Base-by-base conservation (phyloP, 2,113 vertebrate genomes). In the Callorhinus ursinus region DNA sequence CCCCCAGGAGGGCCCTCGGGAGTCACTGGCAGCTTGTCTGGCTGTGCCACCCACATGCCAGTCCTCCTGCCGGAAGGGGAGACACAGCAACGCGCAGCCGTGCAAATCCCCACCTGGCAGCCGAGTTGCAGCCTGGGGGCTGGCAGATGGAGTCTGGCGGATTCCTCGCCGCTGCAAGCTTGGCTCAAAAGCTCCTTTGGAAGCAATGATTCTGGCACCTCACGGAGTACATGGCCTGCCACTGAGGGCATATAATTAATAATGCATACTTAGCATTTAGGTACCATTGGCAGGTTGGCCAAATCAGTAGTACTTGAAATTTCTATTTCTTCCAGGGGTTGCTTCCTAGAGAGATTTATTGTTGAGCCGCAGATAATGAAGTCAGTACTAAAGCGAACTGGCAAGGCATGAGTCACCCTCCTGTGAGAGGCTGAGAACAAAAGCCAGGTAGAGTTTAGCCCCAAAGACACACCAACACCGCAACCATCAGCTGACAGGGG, bases 401-500 rank as follows among this genome's bases (percentile, higher is more conserved):
- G 33, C 72, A 59, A 82, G 67, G 88, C 46, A 2, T 7, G 46
- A 55, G n/a, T 96, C 7, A 72, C 33, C 36, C 74, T 86, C n/a
- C 26, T 33, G 14, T 24, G 22, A 24, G 31, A 16, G 69, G 12
- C 7, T 22, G 7, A 81, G n/a, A 90, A 13, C 26, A 93, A 93
- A 84, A 16, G 10, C 36, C 33, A 59, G 71, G 28, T 22, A 39
- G 65, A 77, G 67, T 26, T 67, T 6, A 61, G 33, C 12, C 36
- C n/a, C n/a, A 33, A 28, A 61, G 33, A 69, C 22, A n/a, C 53
- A 89, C 19, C 57, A 1, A 4, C 3, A 36, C 2, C 2, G 14
- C 53, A 28, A 18, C 51, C 51, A 2, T 7, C 3, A 0, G 4
- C 0, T 1, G 5, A 21, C 55, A 63, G 22, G 31, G n/a, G 3